Percentiles rank a stretch among this genome's conserved stretches.
Conservation (phyloP, 2,113 vertebrate genomes). For the Calyptomena viridis region DNA sequence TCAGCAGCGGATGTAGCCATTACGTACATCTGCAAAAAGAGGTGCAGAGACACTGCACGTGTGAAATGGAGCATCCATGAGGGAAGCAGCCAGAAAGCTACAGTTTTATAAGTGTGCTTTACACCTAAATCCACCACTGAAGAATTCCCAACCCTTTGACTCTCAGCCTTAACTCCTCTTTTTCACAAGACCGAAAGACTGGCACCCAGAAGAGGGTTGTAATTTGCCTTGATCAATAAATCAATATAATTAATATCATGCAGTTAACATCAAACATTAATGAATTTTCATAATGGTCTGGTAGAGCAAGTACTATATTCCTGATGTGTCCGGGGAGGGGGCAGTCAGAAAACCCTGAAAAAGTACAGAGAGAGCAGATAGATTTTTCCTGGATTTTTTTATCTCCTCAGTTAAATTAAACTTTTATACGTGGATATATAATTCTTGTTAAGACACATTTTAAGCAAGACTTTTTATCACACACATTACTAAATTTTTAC, state of each 20-base stretch:
- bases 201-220: neutral
- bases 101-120: neutral
- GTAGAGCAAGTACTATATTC: neutral
- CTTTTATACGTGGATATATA: neutral
- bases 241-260: neutral
- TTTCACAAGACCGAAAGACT: neutral
- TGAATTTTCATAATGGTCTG: neutral
- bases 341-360: neutral
- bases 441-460: neutral
- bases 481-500: neutral
- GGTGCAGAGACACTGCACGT: neutral
- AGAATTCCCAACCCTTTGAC: neutral
- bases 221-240: neutral
- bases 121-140: neutral
- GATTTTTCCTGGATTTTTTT: neutral
- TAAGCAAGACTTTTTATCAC: neutral
- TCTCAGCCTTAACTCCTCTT: neutral
- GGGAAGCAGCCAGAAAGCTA: neutral
- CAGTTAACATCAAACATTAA: neutral
- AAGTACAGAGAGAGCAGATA: neutral
- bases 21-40: neutral
- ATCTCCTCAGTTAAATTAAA: neutral
- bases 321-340: neutral
- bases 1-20: neutral
- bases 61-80: fast-evolving